Base-by-base conservation (phyloP, 2,113 vertebrate genomes). In the Macaca nemestrina region DNA sequence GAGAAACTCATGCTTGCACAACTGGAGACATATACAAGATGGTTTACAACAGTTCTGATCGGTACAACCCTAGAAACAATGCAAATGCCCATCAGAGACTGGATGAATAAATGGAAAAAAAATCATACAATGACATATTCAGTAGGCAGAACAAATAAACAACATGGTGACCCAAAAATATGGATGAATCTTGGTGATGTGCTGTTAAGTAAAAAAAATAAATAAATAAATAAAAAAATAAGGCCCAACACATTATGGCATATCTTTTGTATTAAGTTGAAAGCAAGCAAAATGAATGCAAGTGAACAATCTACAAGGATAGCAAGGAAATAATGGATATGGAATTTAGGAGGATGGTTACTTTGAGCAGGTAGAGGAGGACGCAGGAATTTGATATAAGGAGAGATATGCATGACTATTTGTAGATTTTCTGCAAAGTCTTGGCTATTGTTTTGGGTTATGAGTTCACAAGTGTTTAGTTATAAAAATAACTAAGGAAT, bases 401-500 rank as follows among this genome's bases (percentile, higher is more conserved):
- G 50, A 81, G 30, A 73, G 45, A 67, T 0, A 57, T 1, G 8
- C 17, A 38, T 17, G 22, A 59, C 30, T 55, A 61, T 14, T 57
- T 52, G 48, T 14, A 68, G 48, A 68, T 59, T 89, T 22, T 55
- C 38, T 67, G 64, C 8, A 57, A 90, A 52, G n/a, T 84, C 17
- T 18, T 75, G 48, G 43, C n/a, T 94, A 90, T 92, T 79, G 30
- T 86, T 88, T 68, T 40, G 35, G 40, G 7, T 76, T 32, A 81
- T 48, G 20, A 14, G 10, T 64, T 85, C 57, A 25, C 25, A 80
- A 78, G 30, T 80, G 4, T 32, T 92, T 86, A 43, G 70, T 86
- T 90, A 45, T 88, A 73, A 88, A 94, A 93, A 94, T 76, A 90
- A 73, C 27, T 61, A 16, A 80, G 67, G 35, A 48, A 78, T 76